Conservation (phyloP, 1,140 invertebrate species). For the Drosophila novamexicana region DNA sequence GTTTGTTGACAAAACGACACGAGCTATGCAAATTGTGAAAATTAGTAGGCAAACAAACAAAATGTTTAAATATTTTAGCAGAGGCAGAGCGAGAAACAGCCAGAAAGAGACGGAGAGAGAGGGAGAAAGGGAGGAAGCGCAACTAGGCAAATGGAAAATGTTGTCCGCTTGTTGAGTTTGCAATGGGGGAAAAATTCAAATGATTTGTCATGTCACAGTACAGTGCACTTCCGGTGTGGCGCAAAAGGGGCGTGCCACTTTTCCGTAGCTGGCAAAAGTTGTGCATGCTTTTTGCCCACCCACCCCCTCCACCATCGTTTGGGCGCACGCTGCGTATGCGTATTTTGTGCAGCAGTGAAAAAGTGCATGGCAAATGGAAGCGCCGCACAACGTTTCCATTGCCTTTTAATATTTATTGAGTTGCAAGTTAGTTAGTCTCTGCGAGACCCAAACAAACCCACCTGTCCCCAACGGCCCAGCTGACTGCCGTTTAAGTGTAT, state of each 20-base stretch:
- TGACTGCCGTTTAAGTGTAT: conserved; percentile 40
- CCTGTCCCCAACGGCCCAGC: background rate
- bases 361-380: conserved; percentile 38
- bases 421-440: conserved; percentile 47
- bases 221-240: conserved; percentile 61
- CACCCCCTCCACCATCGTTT: background rate
- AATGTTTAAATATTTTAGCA: conserved; percentile 63
- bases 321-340: conserved; percentile 43
- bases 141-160: conserved; percentile 36
- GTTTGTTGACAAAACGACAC: conserved; percentile 25
- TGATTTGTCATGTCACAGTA: conserved; percentile 76
- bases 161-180: conserved; percentile 8
- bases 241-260: conserved; percentile 1
- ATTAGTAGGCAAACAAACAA: conserved; percentile 64
- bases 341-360: conserved; percentile 33
- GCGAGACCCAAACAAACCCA: background rate
- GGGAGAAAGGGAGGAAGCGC: background rate
- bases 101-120: background rate
- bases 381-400: conserved; percentile 39
- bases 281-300: background rate
- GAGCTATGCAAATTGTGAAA: conserved; percentile 33
- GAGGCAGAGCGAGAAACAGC: background rate
- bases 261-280: conserved; percentile 21
- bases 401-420: conserved; percentile 81
- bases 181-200: conserved; percentile 57